Percentiles rank a stretch among this genome's conserved stretches.
These are phyloP conservation scores for Pelecanoides urinatrix DNA, from an alignment of 2,113 vertebrate species.

Conservation along the genomic window DNA sequence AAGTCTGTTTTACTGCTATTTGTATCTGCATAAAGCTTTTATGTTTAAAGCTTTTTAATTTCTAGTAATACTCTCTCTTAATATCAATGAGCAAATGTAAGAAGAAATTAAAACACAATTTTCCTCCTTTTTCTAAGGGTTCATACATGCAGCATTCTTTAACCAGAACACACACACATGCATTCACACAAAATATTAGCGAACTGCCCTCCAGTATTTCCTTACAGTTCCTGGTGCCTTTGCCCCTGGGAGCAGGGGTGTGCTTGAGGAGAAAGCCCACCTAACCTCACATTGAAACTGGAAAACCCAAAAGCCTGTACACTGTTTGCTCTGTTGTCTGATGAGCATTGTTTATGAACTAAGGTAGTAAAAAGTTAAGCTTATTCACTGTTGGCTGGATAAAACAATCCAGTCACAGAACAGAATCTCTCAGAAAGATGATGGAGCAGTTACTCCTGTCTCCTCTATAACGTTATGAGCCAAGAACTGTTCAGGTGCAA, in stretches of 20 bases:
- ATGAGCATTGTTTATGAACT: not conserved
- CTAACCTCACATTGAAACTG: not conserved
- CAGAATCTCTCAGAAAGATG: not conserved
- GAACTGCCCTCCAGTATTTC: not conserved
- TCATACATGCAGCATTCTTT: not conserved
- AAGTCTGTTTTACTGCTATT: not conserved
- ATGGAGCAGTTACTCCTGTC: not conserved
- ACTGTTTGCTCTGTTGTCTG: not conserved
- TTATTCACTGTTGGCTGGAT: not conserved
- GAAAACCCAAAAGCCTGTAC: not conserved
- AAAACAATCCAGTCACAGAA: not conserved
- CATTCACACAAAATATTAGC: not conserved
- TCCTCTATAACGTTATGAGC: not conserved
- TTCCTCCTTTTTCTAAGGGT: not conserved
- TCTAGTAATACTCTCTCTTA: not conserved
- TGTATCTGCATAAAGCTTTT: not conserved
- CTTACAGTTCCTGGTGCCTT: not conserved
- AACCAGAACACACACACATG: accelerated
- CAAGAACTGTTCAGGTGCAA: not conserved
- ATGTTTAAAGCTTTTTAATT: not conserved
- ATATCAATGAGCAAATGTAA: not conserved
- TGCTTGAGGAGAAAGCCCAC: not conserved
- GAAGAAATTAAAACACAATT: not conserved
- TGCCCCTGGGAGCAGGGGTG: not conserved
- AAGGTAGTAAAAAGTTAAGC: not conserved